A percentile compares a stretch with the other conserved stretches of the same genome.
Conservation (phyloP, 2,797 vertebrate genomes). For the Enoplosus armatus region DNA sequence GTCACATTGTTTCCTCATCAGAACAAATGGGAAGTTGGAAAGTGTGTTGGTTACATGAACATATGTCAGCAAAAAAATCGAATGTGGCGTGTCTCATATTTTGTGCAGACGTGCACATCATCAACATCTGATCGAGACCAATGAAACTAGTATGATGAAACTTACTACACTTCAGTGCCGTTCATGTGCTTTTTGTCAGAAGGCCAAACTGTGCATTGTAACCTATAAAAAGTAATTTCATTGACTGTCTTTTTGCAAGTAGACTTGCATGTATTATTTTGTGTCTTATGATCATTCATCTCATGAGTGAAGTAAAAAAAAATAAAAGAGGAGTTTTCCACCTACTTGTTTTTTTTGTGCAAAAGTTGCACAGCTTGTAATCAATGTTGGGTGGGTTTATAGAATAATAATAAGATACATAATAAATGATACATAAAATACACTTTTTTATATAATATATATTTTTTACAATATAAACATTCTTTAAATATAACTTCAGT, state of each 20-base stretch:
- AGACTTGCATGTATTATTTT: background rate
- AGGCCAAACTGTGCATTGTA: background rate
- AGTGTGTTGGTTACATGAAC: background rate
- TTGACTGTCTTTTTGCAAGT: background rate
- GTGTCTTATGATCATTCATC: conserved; percentile 29
- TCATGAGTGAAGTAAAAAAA: conserved; percentile 15
- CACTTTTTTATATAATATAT: background rate
- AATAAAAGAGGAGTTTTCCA: background rate
- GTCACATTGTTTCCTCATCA: conserved; percentile 6
- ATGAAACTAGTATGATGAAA: background rate
- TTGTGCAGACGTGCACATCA: background rate
- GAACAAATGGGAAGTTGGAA: conserved; percentile 13
- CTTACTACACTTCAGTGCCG: background rate
- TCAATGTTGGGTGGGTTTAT: background rate
- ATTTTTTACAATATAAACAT: background rate
- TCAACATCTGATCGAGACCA: background rate
- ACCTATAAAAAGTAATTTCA: background rate
- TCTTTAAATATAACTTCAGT: background rate
- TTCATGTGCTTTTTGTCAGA: background rate
- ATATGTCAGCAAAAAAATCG: conserved; percentile 17
- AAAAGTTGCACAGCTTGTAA: background rate
- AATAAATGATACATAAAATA: too few species aligned
- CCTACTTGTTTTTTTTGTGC: background rate
- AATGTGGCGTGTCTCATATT: background rate
- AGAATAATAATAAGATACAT: background rate